Base-by-base conservation (phyloP, 2,797 vertebrate genomes). In the Oophaga sylvatica region DNA sequence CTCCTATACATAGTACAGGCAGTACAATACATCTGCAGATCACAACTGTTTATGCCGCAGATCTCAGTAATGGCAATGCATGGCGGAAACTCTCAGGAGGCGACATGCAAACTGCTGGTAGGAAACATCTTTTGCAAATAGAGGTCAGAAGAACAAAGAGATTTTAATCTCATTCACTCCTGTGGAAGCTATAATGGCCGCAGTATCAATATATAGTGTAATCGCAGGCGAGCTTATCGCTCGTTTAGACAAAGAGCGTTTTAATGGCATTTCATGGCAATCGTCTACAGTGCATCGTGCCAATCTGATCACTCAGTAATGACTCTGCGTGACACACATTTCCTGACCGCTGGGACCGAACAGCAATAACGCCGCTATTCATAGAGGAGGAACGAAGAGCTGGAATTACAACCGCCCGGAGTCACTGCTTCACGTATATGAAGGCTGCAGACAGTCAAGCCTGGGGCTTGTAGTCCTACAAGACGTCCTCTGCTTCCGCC, bases 251-350 rank as follows among this genome's bases (percentile, higher is more conserved):
- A 83, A 22, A 60, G 81, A 59, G 29, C 22, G n/a, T 56, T 19
- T 60, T 84, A 62, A 84, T 84, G 70, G 62, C 68, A 48, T 84
- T 84, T 60, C 19, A 60, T 53, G 68, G 81, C 67, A 41, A 59
- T 71, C 19, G 15, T 71, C 48, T 22, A 53, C 56, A 41, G 17
- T 41, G 35, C 71, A 41, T n/a, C 53, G 35, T 83, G 29, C 68
- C 82, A 26, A 73, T 83, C 53, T 53, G 56, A 75, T 83, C 67
- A 83, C 53, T 71, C 31, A 48, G 56, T 60, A 75, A 75, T 84
- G 68, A 75, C 53, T 73, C 48, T 20, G n/a, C 12, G n/a, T 83
- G 81, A 83, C 68, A 59, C 22, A 59, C 56, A 75, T 41, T 62
- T 84, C 82, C 82, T 60, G 68, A 75, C 19, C 59, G 48, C 15